Evolutionary conservation across 2,113 vertebrate genomes (phyloP).

Genomic region (Chionis minor): DNA sequence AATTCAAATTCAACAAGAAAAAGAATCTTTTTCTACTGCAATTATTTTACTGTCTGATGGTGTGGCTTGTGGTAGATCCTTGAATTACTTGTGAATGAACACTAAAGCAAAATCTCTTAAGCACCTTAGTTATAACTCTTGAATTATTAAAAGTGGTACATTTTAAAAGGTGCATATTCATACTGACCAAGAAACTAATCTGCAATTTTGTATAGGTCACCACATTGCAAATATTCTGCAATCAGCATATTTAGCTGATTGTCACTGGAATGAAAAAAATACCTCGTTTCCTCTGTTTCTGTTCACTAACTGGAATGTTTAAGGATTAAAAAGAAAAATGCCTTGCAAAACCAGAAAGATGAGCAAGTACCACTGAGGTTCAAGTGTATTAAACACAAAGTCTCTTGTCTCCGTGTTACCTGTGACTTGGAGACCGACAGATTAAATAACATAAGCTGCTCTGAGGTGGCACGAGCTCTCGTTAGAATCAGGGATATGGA

Average conservation of each 20-base stretch:
- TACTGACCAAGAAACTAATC: neutral
- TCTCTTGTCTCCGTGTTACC: neutral
- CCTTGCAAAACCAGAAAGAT: neutral
- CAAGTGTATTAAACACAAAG: neutral
- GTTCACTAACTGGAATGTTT: neutral
- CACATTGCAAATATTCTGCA: neutral
- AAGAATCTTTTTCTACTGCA: neutral
- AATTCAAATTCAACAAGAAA: neutral
- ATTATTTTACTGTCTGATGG: neutral
- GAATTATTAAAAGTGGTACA: neutral
- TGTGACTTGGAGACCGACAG: constrained; percentile 55
- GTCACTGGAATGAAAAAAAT: neutral
- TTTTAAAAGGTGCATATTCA: neutral
- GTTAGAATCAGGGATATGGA: constrained; percentile 68
- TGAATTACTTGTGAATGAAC: neutral
- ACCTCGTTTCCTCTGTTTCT: neutral
- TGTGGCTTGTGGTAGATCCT: neutral
- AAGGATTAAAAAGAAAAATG: neutral
- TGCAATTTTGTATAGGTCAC: neutral
- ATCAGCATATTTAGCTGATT: neutral
- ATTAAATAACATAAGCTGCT: constrained; percentile 70
- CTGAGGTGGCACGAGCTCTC: constrained; percentile 71
- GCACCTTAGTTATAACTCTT: neutral
- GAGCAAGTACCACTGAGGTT: neutral
- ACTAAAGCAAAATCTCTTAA: neutral